These are phyloP conservation scores for Lasiurus borealis DNA, from an alignment of 2,113 vertebrate species.

Conservation along the genomic window DNA sequence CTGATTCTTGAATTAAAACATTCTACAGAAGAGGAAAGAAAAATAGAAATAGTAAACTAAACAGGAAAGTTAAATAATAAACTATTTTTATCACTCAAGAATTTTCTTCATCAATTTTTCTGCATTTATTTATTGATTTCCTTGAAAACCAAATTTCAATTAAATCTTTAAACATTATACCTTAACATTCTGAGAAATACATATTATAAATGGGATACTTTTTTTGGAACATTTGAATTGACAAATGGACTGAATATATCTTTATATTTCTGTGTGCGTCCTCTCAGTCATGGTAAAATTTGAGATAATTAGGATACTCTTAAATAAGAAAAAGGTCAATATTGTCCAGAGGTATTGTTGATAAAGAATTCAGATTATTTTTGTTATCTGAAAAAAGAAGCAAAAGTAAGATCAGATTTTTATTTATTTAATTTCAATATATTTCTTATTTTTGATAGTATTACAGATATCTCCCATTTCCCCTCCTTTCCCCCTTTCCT, in stretches of 20 bases:
- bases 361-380: slow-evolving; percentile 12
- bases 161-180: slow-evolving; percentile 11
- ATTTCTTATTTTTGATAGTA: too few relatives aligned
- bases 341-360: background rate
- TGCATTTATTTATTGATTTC: slow-evolving; percentile 21
- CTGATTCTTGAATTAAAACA: slow-evolving; percentile 97
- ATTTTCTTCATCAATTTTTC: background rate
- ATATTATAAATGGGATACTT: slow-evolving; percentile 7
- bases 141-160: slow-evolving; percentile 18
- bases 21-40: slow-evolving; percentile 88
- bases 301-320: slow-evolving; percentile 34
- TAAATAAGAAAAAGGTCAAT: background rate
- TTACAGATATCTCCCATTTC: too few relatives aligned
- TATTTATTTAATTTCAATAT: too few relatives aligned
- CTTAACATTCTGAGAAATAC: slow-evolving; percentile 33
- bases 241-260: background rate
- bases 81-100: background rate
- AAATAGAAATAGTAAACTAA: background rate
- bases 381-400: background rate
- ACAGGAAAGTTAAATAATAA: background rate
- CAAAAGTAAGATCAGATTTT: background rate
- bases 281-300: background rate
- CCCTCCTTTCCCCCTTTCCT: too few relatives aligned
- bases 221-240: background rate
- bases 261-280: background rate